Evolutionary conservation across 2,888 invertebrate genomes (phyloP).

Genomic region (Athalia rosae): DNA sequence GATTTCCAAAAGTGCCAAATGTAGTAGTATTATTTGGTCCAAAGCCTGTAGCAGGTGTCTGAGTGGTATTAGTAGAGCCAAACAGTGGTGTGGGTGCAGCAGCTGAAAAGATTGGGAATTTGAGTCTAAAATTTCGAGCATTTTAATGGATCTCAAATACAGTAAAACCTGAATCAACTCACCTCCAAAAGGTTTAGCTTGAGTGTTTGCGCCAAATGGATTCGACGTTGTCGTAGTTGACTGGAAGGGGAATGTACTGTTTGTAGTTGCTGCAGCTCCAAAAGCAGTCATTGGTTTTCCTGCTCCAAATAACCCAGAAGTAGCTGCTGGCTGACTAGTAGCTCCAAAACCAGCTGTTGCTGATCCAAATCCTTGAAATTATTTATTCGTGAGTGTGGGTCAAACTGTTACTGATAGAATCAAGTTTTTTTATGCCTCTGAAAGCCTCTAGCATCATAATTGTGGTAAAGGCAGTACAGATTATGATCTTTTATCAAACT

Average conservation of each 20-base stretch:
- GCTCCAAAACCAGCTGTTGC: slow-evolving; percentile 75
- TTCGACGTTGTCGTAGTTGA: slow-evolving; percentile 67
- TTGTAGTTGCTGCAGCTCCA: slow-evolving; percentile 76
- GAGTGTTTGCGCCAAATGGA: slow-evolving; percentile 72
- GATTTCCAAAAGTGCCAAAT: slow-evolving; percentile 70
- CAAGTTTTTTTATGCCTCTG: no score
- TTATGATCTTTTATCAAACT: no score
- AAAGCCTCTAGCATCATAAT: no score
- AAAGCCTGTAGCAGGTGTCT: slow-evolving; percentile 67
- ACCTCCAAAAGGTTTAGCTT: slow-evolving; percentile 74
- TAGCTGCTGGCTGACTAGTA: slow-evolving; percentile 76
- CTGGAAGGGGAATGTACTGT: slow-evolving; percentile 72
- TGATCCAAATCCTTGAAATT: slow-evolving; percentile 75
- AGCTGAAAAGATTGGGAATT: slow-evolving; percentile 55
- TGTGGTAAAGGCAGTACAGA: no score
- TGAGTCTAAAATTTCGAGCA: slow-evolving; percentile 1
- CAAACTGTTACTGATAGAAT: background rate
- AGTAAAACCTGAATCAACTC: slow-evolving; percentile 50
- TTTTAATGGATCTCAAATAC: slow-evolving; percentile 17
- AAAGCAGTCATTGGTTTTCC: slow-evolving; percentile 78
- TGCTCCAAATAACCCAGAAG: slow-evolving; percentile 79
- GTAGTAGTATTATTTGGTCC: slow-evolving; percentile 68
- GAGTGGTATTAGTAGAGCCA: slow-evolving; percentile 65
- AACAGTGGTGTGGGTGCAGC: slow-evolving; percentile 69
- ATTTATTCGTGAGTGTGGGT: background rate